Conservation (phyloP, 2,113 vertebrate genomes). For the Dicerorhinus sumatrensis region DNA sequence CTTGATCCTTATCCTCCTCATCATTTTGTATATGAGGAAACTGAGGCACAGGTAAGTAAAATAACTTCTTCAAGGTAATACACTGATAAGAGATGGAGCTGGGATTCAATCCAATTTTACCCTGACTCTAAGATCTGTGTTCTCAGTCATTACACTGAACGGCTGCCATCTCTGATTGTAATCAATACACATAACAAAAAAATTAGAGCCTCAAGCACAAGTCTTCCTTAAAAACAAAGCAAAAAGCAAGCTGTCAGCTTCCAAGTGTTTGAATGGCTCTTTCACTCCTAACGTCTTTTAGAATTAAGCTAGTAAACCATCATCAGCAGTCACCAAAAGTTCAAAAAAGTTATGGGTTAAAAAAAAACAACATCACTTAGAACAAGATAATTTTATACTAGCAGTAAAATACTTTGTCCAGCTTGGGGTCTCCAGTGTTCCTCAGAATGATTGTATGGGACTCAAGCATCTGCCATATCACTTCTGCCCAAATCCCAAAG, state of each 20-base stretch:
- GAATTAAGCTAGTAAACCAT: background rate
- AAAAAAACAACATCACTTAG: background rate
- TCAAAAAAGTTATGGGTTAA: background rate
- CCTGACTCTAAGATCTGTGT: background rate
- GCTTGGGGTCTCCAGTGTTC: background rate
- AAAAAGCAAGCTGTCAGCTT: background rate
- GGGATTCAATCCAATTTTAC: background rate
- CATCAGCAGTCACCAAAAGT: background rate
- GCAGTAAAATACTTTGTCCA: background rate
- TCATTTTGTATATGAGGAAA: background rate
- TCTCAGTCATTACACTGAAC: background rate
- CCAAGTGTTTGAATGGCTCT: background rate
- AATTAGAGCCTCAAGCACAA: background rate
- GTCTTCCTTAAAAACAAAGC: background rate
- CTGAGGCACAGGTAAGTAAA: background rate
- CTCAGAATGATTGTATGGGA: background rate
- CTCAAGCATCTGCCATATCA: accelerated
- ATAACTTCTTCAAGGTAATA: background rate
- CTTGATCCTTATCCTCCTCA: background rate
- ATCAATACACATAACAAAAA: background rate
- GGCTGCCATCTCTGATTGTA: background rate
- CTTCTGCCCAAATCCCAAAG: background rate
- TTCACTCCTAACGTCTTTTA: background rate
- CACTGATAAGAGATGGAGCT: background rate
- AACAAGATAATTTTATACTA: background rate